Evolutionary conservation across 2,113 vertebrate genomes (phyloP).

Genomic region (Galbula dea): DNA sequence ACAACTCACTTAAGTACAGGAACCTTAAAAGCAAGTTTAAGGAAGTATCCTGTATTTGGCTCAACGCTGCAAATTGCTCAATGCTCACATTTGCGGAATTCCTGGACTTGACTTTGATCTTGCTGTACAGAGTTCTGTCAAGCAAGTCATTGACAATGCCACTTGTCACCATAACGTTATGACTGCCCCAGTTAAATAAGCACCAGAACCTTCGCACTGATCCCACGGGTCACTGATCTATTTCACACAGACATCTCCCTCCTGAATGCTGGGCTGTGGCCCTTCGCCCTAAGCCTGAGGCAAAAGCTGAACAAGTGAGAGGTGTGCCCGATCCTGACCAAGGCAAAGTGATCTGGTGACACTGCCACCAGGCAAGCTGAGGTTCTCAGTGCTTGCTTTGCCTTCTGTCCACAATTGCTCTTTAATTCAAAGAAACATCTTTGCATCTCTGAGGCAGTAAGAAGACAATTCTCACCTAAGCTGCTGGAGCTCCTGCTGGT

Average conservation of each 20-base stretch:
- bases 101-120: neutral
- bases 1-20: neutral
- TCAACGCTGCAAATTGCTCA: neutral
- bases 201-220: neutral
- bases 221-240: neutral
- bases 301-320: neutral
- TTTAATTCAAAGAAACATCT: neutral
- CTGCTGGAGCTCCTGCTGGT: slow-evolving; percentile 65
- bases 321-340: rapidly evolving
- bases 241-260: neutral
- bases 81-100: neutral
- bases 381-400: neutral
- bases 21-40: neutral
- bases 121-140: neutral
- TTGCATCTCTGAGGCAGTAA: neutral
- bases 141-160: neutral
- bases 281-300: neutral
- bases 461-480: slow-evolving; percentile 72
- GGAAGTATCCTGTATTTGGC: neutral
- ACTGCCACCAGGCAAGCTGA: neutral
- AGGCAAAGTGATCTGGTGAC: neutral
- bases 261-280: neutral
- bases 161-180: neutral
- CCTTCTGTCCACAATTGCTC: neutral
- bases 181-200: neutral